These are phyloP conservation scores for Phylloscopus whistleri DNA, from an alignment of 2,113 vertebrate genomes.

Conservation along the genomic window DNA sequence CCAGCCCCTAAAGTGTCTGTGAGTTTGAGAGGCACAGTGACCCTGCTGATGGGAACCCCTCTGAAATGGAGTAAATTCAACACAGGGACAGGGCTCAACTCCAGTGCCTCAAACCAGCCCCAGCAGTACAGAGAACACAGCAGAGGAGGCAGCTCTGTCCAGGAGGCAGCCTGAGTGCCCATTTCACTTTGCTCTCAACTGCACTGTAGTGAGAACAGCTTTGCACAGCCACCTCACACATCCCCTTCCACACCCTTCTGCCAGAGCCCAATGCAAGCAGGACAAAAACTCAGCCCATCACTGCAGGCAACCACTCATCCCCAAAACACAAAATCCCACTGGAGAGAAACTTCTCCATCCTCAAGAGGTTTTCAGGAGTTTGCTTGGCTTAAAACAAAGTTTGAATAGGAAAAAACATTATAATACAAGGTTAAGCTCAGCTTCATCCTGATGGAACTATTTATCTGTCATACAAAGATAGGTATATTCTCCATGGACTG, in stretches of 20 bases:
- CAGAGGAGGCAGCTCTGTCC: not conserved
- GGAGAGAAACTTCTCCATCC: not conserved
- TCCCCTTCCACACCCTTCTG: not conserved
- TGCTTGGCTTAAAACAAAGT: not conserved
- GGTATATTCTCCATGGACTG: constrained; percentile 18
- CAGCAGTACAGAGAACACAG: not conserved
- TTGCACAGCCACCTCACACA: not conserved
- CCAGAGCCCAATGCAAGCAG: not conserved
- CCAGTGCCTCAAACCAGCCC: not conserved
- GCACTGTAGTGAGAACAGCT: accelerated
- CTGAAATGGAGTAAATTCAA: constrained; percentile 13
- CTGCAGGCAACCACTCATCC: not conserved
- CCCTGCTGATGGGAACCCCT: constrained; percentile 24
- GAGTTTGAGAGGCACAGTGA: not conserved
- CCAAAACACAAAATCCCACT: not conserved
- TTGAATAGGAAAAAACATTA: constrained; percentile 23
- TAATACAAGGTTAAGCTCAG: constrained; percentile 34
- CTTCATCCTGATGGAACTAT: constrained; percentile 36
- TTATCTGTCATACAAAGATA: constrained; percentile 38
- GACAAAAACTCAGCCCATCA: not conserved
- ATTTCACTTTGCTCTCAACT: accelerated
- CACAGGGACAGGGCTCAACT: not conserved
- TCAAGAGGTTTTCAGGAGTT: not conserved
- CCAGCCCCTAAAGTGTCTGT: not conserved
- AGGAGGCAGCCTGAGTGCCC: not conserved